Evolutionary conservation across 2,797 vertebrate genomes (phyloP), one percentile per base, ranked within the genome.

Genomic region (Gambusia yucatana): DNA sequence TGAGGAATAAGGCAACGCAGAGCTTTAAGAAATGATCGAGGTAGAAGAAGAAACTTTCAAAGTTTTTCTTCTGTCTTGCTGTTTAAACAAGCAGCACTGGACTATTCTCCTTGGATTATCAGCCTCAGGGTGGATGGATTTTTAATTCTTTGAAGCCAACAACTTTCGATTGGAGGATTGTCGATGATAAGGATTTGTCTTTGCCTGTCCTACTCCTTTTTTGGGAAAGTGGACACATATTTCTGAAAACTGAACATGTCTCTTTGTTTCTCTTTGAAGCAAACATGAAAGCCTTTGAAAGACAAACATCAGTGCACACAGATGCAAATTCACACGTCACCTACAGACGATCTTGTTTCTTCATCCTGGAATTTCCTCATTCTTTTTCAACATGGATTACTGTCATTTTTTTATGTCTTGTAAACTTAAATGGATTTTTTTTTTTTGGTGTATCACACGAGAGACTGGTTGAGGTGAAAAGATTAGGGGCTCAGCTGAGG

Each of bases 51-150:
- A 44, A 44, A 50, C 48, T 33, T 44, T 69, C n/a, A 82, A 41
- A 80, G 28, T 1, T 13, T 74, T 90, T 81, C 25, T 11, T 28
- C 2, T 52, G 22, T 36, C 4, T 47, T 77, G 55, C 80, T 28
- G 39, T 52, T 82, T 72, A 77, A 13, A 79, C 43, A 74, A 84
- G 71, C 65, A 69, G 84, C 76, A 73, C 9, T 0, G 85, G 82
- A 87, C 47, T 44, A 50, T 82, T 67, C 50, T 72, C 13, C 75
- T 39, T 83, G 90, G 89, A 91, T 89, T 83, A 82, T 81, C 72
- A 61, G 77, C 36, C 46, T 84, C 50, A 77, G 82, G 70, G 0
- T 17, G 30, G 39, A 13, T 33, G 84, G 88, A 91, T 69, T 84
- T 20, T 33, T 47, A 69, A 83, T 33, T 78, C 1, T 50, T 76